These are phyloP conservation scores for Chesias legatella DNA, from an alignment of 2,888 invertebrate species.

Conservation along the genomic window DNA sequence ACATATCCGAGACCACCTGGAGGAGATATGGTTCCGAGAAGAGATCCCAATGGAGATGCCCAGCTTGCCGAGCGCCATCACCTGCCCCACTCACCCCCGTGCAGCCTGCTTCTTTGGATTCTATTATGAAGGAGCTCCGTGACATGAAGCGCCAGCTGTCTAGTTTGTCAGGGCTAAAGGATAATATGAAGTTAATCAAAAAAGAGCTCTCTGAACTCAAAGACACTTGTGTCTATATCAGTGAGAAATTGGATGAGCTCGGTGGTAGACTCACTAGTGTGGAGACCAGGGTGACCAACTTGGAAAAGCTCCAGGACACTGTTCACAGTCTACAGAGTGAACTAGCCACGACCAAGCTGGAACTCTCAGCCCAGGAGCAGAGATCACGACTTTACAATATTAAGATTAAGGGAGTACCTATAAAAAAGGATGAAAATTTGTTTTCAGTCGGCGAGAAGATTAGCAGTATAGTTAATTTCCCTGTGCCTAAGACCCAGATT, in stretches of 20 bases:
- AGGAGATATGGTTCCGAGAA: constrained; percentile 13
- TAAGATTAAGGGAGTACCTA: constrained; percentile 25
- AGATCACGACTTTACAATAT: constrained; percentile 20
- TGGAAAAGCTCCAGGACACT: constrained; percentile 10
- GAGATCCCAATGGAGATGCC: constrained; percentile 21
- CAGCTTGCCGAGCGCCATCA: constrained; percentile 10
- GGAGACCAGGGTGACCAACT: constrained; percentile 5
- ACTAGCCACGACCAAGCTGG: constrained; percentile 4
- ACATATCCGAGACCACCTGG: constrained; percentile 19
- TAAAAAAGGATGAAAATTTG: constrained; percentile 26
- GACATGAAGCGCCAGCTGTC: constrained; percentile 19
- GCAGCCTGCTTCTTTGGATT: constrained; percentile 11
- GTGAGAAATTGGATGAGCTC: constrained; percentile 7
- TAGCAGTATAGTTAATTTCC: not conserved
- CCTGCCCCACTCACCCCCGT: constrained; percentile 1
- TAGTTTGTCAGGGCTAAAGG: constrained; percentile 10
- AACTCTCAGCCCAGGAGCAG: constrained; percentile 13
- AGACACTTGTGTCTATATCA: constrained; percentile 5
- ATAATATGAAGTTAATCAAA: constrained; percentile 18
- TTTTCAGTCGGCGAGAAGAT: constrained; percentile 8
- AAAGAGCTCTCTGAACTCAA: constrained; percentile 17
- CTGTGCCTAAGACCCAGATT: not conserved
- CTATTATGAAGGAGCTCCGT: constrained; percentile 21
- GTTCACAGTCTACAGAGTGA: constrained; percentile 12
- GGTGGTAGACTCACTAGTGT: constrained; percentile 4